Conservation (phyloP, 2,113 vertebrate genomes). For the Rhadina sibilatrix region DNA sequence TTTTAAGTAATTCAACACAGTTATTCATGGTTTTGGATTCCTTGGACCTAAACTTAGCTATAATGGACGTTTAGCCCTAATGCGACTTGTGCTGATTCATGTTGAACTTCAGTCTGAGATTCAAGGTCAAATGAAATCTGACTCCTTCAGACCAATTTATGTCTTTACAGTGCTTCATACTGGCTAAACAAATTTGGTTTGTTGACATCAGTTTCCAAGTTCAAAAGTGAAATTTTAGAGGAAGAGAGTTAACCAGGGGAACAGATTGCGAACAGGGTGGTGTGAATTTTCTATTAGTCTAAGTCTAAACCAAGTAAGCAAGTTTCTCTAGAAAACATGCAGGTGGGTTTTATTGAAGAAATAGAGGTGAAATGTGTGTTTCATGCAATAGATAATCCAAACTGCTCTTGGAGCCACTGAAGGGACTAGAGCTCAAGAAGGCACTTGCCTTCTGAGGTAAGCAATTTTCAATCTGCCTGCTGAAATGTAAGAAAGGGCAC, state of each 20-base stretch:
- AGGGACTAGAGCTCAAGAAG: not conserved
- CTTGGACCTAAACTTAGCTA: not conserved
- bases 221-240: not conserved
- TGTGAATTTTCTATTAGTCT: not conserved
- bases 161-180: not conserved
- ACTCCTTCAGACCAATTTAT: not conserved
- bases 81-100: not conserved
- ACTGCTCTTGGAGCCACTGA: not conserved
- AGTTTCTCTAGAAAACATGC: not conserved
- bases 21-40: not conserved
- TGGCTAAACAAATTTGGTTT: not conserved
- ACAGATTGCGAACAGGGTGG: not conserved
- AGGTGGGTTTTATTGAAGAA: not conserved
- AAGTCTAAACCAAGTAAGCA: not conserved
- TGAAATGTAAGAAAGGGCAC: not conserved
- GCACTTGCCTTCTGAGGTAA: not conserved
- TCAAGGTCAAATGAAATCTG: not conserved
- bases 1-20: not conserved
- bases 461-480: not conserved
- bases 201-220: not conserved
- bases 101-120: not conserved
- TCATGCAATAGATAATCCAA: not conserved
- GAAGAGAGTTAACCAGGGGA: not conserved
- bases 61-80: not conserved
- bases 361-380: not conserved